Percentiles rank a stretch among this genome's conserved stretches.
phyloP scores from a whole-genome alignment of 2,797 vertebrate species.

The Rhinoraja longicauda region DNA sequence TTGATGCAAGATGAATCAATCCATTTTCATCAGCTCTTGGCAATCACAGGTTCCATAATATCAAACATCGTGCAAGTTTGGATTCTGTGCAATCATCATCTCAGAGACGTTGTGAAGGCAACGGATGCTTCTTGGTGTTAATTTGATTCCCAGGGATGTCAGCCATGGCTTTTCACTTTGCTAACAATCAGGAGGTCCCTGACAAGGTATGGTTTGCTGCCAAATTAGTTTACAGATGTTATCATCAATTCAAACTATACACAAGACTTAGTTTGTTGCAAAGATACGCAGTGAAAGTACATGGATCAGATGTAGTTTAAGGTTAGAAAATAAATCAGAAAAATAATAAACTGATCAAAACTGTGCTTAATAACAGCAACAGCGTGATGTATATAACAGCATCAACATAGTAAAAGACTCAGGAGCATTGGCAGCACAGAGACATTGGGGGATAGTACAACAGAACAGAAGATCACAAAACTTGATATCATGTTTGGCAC shows the following conservation, averaged over 20 bases:
- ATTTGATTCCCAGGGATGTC: neutral
- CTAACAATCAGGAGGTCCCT: neutral
- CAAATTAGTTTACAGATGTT: neutral
- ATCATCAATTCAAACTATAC: neutral
- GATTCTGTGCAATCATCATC: neutral
- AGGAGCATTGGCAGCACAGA: too few species aligned
- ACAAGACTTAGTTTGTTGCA: too few species aligned
- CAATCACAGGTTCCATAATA: neutral
- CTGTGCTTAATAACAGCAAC: neutral
- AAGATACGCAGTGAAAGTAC: neutral
- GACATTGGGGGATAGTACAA: too few species aligned
- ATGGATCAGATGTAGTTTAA: neutral
- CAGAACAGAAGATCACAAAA: too few species aligned
- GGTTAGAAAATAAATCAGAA: neutral
- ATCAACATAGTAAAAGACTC: too few species aligned
- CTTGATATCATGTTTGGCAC: too few species aligned
- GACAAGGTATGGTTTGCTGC: neutral
- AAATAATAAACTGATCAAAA: neutral
- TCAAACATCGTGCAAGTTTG: neutral
- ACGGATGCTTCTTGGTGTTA: neutral
- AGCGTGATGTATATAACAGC: too few species aligned
- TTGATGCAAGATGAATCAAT: neutral
- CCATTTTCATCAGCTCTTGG: neutral
- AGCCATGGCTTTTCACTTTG: neutral
- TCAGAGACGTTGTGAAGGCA: neutral